A percentile compares a stretch with the other conserved stretches of the same genome.
These are phyloP conservation scores for Acinonyx jubatus DNA, from an alignment of 2,113 vertebrate genomes.

Conservation along the genomic window DNA sequence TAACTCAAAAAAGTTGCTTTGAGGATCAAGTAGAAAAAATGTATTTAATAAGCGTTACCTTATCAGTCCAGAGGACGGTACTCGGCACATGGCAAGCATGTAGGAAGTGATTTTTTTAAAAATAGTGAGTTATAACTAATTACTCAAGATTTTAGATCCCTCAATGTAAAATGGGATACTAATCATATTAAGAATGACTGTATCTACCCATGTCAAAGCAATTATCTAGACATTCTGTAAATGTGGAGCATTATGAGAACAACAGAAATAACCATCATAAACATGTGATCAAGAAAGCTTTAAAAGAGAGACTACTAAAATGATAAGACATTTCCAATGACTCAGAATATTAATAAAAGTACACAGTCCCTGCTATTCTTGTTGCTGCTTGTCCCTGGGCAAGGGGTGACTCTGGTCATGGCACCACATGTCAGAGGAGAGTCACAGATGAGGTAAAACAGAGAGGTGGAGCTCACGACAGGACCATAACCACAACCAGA, in stretches of 20 bases:
- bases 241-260: background rate
- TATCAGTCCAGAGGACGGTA: background rate
- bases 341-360: background rate
- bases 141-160: background rate
- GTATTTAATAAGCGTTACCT: background rate
- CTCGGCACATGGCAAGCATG: background rate
- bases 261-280: background rate
- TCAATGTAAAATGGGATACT: background rate
- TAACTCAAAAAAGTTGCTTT: background rate
- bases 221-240: slow-evolving; percentile 12
- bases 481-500: background rate
- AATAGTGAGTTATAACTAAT: background rate
- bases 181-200: background rate
- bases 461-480: background rate
- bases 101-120: background rate
- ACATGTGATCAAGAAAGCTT: background rate
- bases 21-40: background rate
- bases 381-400: background rate
- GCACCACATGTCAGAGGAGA: background rate
- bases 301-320: background rate
- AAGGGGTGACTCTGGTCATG: background rate
- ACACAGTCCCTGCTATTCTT: background rate
- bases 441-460: background rate
- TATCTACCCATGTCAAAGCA: background rate
- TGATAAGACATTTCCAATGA: background rate